A percentile compares a stretch with the other conserved stretches of the same genome.
Conservation (phyloP, 1,140 invertebrate genomes). For the Piezodorus guildinii region DNA sequence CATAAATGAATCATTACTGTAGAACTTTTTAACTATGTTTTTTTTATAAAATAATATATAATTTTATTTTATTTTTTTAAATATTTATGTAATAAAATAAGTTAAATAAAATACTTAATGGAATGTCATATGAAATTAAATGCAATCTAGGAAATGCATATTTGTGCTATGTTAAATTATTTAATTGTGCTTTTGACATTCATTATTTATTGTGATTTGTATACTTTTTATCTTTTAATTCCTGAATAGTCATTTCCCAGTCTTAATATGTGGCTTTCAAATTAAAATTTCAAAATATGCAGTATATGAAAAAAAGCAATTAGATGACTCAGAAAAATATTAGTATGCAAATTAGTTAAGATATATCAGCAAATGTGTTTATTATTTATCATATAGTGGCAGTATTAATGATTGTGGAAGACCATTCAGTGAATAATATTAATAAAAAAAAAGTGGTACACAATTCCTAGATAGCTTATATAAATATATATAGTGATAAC, state of each 20-base stretch:
- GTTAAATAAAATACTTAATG: slow-evolving; percentile 1
- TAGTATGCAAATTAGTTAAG: not conserved
- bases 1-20: no score
- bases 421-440: no score
- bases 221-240: not conserved
- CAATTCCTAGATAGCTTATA: no score
- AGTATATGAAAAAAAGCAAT: not conserved
- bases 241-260: not conserved
- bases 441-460: no score
- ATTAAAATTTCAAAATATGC: not conserved
- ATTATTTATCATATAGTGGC: no score
- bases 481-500: no score
- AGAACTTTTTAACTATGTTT: no score
- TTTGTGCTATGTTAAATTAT: not conserved
- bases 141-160: slow-evolving; percentile 9
- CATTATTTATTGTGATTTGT: not conserved
- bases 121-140: slow-evolving; percentile 3
- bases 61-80: no score
- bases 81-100: not conserved
- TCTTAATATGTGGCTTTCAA: not conserved
- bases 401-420: no score
- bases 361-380: not conserved
- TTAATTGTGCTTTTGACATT: slow-evolving; percentile 4
- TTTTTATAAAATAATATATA: no score
- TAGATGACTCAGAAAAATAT: not conserved